phyloP scores from a whole-genome alignment of 2,797 vertebrate species.

The Pangasius macronema region DNA sequence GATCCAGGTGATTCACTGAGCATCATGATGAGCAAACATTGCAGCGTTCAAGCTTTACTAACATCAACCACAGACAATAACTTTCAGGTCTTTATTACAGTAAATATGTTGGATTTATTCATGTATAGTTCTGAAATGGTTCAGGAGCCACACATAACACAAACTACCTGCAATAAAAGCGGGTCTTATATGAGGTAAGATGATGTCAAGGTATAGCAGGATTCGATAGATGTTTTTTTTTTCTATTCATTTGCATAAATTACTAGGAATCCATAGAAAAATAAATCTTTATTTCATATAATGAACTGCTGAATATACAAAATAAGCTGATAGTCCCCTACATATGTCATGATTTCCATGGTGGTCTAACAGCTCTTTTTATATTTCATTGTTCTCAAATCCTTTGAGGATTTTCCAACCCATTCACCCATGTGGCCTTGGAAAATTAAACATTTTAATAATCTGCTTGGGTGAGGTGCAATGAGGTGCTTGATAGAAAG shows the following conservation, averaged over 20 bases:
- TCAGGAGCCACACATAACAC: slow-evolving; percentile 32
- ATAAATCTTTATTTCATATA: slow-evolving; percentile 73
- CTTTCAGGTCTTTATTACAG: slow-evolving; percentile 50
- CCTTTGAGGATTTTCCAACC: slow-evolving; percentile 10
- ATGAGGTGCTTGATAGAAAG: slow-evolving; percentile 2
- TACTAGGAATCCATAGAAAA: slow-evolving; percentile 77
- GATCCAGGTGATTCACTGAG: background rate
- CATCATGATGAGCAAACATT: slow-evolving; percentile 15
- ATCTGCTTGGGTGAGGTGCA: slow-evolving; percentile 8
- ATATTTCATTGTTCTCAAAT: slow-evolving; percentile 5
- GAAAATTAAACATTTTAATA: background rate
- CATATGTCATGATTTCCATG: slow-evolving; percentile 52
- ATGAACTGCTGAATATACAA: slow-evolving; percentile 73
- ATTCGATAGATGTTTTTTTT: slow-evolving; percentile 29
- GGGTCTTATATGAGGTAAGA: slow-evolving; percentile 44
- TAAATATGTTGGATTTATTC: slow-evolving; percentile 60
- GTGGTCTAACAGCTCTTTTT: background rate
- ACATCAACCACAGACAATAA: slow-evolving; percentile 58
- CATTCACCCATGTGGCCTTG: background rate
- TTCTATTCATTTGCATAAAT: slow-evolving; percentile 64
- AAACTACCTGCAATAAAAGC: slow-evolving; percentile 32
- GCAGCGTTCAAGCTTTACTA: slow-evolving; percentile 53
- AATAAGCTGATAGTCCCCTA: slow-evolving; percentile 60
- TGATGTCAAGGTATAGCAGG: slow-evolving; percentile 37
- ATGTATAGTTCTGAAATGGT: slow-evolving; percentile 51